These are phyloP conservation scores for Melanotaenia boesemani DNA, from an alignment of 2,797 vertebrate genomes.

Conservation along the genomic window DNA sequence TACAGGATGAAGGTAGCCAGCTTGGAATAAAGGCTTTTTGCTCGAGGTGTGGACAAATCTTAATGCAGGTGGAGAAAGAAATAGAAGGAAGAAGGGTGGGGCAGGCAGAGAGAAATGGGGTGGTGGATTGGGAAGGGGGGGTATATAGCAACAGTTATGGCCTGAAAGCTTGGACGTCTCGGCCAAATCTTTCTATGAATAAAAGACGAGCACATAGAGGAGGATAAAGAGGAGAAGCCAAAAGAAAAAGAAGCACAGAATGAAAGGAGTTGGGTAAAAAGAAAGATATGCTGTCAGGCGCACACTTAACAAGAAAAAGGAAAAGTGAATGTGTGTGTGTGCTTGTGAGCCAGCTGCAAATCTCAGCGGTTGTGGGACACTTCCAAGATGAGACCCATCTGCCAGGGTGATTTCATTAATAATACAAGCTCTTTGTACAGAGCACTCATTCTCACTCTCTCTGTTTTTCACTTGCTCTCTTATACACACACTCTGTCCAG, in stretches of 20 bases:
- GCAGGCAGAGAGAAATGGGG: constrained; percentile 3
- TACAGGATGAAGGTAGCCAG: constrained; percentile 29
- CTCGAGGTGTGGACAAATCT: constrained; percentile 64
- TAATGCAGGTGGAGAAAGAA: constrained; percentile 41
- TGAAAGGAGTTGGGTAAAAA: constrained; percentile 59
- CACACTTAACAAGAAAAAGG: constrained; percentile 67
- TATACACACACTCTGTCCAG: constrained; percentile 36
- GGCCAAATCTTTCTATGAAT: constrained; percentile 75
- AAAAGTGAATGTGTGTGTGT: constrained; percentile 28
- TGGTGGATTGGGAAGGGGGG: neutral
- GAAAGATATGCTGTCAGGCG: constrained; percentile 55
- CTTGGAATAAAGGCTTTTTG: constrained; percentile 53
- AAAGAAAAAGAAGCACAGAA: constrained; percentile 42
- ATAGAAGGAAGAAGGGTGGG: constrained; percentile 18
- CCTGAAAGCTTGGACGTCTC: constrained; percentile 71
- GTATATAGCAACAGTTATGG: constrained; percentile 54
- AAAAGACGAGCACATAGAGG: constrained; percentile 69
- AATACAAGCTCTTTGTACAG: constrained; percentile 81
- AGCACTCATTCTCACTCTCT: constrained; percentile 68
- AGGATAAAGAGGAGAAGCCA: constrained; percentile 59
- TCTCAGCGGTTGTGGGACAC: constrained; percentile 75
- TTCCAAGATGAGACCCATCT: constrained; percentile 82
- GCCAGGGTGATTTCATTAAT: constrained; percentile 81
- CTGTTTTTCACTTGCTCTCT: constrained; percentile 40
- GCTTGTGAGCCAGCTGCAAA: constrained; percentile 74